Evolutionary conservation across 1,140 invertebrate species (phyloP).

Genomic region (Leucophenga varia): DNA sequence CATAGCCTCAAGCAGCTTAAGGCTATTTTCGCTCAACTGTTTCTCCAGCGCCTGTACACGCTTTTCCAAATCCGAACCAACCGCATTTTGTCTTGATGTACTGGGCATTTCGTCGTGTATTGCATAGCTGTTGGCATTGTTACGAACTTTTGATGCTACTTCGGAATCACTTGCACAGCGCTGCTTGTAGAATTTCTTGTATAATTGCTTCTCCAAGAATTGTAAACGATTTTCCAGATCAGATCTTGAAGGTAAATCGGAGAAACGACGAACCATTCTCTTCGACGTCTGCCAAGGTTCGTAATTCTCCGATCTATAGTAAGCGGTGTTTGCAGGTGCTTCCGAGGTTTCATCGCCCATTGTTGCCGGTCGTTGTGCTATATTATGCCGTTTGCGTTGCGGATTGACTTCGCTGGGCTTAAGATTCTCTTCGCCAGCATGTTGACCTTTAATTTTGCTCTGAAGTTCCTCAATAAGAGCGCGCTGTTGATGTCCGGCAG

Average conservation of each 20-base stretch:
- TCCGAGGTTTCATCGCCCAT: slow-evolving; percentile 55
- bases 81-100: slow-evolving; percentile 31
- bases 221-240: slow-evolving; percentile 54
- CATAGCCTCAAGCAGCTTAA: slow-evolving; percentile 40
- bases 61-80: slow-evolving; percentile 35
- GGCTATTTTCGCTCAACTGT: slow-evolving; percentile 46
- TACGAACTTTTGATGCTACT: slow-evolving; percentile 42
- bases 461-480: slow-evolving; percentile 47
- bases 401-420: slow-evolving; percentile 47
- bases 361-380: slow-evolving; percentile 34
- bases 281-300: slow-evolving; percentile 31
- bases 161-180: slow-evolving; percentile 57
- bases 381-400: slow-evolving; percentile 16
- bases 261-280: slow-evolving; percentile 54
- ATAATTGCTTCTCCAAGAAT: slow-evolving; percentile 52
- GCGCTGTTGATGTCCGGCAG: slow-evolving; percentile 27
- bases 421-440: slow-evolving; percentile 40
- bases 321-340: slow-evolving; percentile 55
- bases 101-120: slow-evolving; percentile 33
- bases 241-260: slow-evolving; percentile 49
- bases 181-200: slow-evolving; percentile 53
- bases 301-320: slow-evolving; percentile 48
- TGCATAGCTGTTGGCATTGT: slow-evolving; percentile 5
- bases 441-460: slow-evolving; percentile 34
- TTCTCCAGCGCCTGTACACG: slow-evolving; percentile 46